phyloP scores from a whole-genome alignment of 1,140 invertebrate genomes.

The Listronotus oregonensis region DNA sequence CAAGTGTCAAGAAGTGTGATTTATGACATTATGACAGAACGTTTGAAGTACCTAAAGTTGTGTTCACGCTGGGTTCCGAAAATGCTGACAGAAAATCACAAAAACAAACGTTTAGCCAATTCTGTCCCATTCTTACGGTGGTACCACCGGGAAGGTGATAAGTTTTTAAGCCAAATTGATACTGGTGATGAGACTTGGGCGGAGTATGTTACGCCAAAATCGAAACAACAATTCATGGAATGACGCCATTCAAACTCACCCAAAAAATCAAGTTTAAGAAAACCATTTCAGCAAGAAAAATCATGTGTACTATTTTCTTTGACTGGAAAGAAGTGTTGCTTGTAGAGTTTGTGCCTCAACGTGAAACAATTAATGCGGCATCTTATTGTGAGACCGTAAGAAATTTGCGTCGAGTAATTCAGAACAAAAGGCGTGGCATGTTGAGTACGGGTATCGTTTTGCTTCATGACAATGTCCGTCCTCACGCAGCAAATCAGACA shows the following conservation, averaged over 20 bases:
- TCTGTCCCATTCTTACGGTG: not conserved
- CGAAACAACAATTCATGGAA: slow-evolving; percentile 27
- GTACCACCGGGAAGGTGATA: slow-evolving; percentile 23
- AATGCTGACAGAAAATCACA: too few species aligned
- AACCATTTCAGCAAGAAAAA: slow-evolving; percentile 14
- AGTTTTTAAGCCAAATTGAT: slow-evolving; percentile 37
- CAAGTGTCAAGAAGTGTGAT: too few species aligned
- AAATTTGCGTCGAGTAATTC: slow-evolving; percentile 4
- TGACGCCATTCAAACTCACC: slow-evolving; percentile 22
- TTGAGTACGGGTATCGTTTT: too few species aligned
- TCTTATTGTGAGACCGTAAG: slow-evolving; percentile 5
- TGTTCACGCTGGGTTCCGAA: too few species aligned
- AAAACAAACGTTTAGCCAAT: too few species aligned
- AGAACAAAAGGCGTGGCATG: slow-evolving; percentile 9
- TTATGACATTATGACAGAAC: too few species aligned
- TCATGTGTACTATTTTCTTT: slow-evolving; percentile 14
- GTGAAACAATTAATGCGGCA: too few species aligned
- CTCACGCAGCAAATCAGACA: not conserved
- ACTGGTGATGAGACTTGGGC: slow-evolving; percentile 40
- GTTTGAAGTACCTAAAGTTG: too few species aligned
- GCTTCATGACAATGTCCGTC: slow-evolving; percentile 1
- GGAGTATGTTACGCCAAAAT: slow-evolving; percentile 29
- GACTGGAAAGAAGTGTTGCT: slow-evolving; percentile 13
- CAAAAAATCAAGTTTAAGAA: too few species aligned
- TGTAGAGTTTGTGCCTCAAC: slow-evolving; percentile 1